A percentile compares a stretch with the other conserved stretches of the same genome.
phyloP scores from a whole-genome alignment of 1,140 invertebrate species.

The Eumaeus atala region DNA sequence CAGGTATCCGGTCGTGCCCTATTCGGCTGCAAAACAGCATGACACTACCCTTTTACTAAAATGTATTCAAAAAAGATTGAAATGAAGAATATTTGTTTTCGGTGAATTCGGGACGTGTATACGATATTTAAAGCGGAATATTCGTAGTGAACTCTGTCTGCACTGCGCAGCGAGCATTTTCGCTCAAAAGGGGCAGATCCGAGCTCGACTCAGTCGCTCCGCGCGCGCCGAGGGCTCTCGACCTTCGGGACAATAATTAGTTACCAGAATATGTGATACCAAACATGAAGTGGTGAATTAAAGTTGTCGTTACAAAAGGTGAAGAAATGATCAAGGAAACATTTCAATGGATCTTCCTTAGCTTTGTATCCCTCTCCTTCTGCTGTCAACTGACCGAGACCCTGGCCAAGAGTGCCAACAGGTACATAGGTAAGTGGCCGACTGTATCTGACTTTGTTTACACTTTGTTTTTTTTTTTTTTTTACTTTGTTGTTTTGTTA shows the following conservation, averaged over 20 bases:
- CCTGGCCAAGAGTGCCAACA: conserved; percentile 67
- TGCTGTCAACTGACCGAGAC: conserved; percentile 68
- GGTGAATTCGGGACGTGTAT: no score
- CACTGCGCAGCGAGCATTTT: conserved; percentile 44
- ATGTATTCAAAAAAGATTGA: no score
- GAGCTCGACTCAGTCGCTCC: conserved; percentile 48
- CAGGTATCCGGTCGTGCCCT: no score
- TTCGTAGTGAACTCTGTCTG: no score
- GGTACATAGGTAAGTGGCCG: conserved; percentile 58
- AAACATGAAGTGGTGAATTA: neutral
- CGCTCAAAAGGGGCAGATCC: conserved; percentile 29
- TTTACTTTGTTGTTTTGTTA: neutral
- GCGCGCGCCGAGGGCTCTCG: conserved; percentile 47
- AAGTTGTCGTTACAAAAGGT: conserved; percentile 20
- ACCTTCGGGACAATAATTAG: conserved; percentile 35
- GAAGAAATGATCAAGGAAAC: conserved; percentile 61
- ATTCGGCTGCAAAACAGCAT: no score
- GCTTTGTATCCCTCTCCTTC: conserved; percentile 65
- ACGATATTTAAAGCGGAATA: no score
- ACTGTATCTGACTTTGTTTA: neutral
- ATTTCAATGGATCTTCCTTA: conserved; percentile 62
- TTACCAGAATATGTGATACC: no score
- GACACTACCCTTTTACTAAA: no score
- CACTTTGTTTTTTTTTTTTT: neutral
- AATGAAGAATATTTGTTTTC: no score